These are phyloP conservation scores for Spodoptera litura DNA, from an alignment of 1,140 invertebrate species.

Conservation along the genomic window DNA sequence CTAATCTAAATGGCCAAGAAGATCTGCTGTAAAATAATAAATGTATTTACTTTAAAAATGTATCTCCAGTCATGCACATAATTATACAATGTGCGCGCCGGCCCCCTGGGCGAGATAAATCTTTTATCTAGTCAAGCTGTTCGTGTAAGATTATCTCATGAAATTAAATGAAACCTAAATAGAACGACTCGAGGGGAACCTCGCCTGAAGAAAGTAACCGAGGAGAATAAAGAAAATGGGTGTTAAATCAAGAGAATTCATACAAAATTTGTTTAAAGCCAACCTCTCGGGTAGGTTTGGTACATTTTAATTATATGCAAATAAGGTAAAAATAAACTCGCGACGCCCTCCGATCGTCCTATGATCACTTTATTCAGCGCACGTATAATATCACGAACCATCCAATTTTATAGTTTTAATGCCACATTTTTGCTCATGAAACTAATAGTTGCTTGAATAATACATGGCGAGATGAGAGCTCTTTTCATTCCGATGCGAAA, in stretches of 20 bases:
- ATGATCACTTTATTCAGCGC: slow-evolving; percentile 5
- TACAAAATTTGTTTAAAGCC: slow-evolving; percentile 1
- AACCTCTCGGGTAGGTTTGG: not conserved
- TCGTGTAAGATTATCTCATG: too few species aligned
- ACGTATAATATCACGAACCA: slow-evolving; percentile 7
- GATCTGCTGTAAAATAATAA: too few species aligned
- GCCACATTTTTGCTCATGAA: slow-evolving; percentile 3
- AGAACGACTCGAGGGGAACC: not conserved
- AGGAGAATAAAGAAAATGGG: too few species aligned
- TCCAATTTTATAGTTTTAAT: slow-evolving; percentile 13
- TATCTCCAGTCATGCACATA: too few species aligned
- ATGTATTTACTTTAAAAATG: too few species aligned
- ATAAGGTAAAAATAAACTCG: not conserved
- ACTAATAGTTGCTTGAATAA: not conserved
- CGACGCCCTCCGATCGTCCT: not conserved
- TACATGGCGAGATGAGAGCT: not conserved
- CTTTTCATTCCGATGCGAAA: not conserved
- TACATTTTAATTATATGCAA: slow-evolving; percentile 29
- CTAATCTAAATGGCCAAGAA: too few species aligned
- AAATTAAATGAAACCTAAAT: too few species aligned
- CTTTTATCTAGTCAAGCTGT: too few species aligned
- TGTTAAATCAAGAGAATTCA: too few species aligned
- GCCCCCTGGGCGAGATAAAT: too few species aligned
- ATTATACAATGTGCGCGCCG: too few species aligned
- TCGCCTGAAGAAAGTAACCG: not conserved